These are phyloP conservation scores for Orthonyx spaldingii DNA, from an alignment of 2,113 vertebrate species.

Conservation along the genomic window DNA sequence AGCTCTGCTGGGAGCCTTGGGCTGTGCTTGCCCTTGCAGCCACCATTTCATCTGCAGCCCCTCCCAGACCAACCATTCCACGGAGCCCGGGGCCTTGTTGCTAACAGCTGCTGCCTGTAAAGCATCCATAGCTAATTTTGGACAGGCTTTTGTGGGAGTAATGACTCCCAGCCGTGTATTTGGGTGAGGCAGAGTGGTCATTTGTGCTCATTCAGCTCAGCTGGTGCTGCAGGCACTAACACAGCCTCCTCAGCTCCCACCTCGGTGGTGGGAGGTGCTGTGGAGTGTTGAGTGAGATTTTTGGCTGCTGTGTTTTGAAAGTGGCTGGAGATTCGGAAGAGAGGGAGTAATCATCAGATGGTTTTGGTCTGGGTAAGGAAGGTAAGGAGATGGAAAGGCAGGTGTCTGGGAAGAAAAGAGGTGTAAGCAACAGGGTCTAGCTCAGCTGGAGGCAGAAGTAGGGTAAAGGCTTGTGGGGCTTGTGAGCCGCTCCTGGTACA, in stretches of 20 bases:
- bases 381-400: neutral
- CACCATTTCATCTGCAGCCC: neutral
- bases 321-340: neutral
- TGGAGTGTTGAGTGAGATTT: neutral
- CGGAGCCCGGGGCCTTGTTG: fast-evolving
- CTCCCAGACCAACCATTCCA: fast-evolving
- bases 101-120: neutral
- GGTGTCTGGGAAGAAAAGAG: neutral
- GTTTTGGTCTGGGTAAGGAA: neutral
- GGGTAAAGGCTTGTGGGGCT: neutral
- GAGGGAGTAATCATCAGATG: neutral
- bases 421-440: fast-evolving
- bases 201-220: neutral
- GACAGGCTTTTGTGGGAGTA: neutral
- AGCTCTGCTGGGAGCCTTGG: neutral
- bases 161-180: neutral
- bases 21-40: neutral
- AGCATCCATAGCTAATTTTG: neutral
- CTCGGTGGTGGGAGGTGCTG: neutral
- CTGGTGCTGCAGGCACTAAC: neutral
- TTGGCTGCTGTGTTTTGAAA: neutral
- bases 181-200: neutral
- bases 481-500: neutral
- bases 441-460: neutral
- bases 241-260: neutral